Conservation (phyloP, 2,888 invertebrate genomes). For the Eupithecia subfuscata region DNA sequence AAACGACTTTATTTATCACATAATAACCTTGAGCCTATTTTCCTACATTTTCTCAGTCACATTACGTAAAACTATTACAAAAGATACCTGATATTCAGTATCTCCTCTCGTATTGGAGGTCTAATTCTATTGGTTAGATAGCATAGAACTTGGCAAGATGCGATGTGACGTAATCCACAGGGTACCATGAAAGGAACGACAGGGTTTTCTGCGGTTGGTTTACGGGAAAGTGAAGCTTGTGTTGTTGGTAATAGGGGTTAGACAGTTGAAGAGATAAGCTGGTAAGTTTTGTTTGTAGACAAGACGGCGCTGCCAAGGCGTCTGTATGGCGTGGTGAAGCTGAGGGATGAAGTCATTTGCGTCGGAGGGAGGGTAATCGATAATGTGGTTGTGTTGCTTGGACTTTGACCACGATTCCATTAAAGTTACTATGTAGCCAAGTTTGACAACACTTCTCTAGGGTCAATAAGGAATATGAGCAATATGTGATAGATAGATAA, state of each 20-base stretch:
- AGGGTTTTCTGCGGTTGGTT: not conserved
- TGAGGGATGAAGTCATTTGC: constrained; percentile 50
- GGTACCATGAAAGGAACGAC: constrained; percentile 48
- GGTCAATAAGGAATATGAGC: too few relatives aligned
- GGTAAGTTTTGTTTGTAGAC: constrained; percentile 56
- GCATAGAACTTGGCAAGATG: constrained; percentile 57
- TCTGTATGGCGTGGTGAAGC: constrained; percentile 47
- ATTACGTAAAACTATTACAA: constrained; percentile 46
- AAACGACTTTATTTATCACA: constrained; percentile 49
- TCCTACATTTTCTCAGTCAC: constrained; percentile 38
- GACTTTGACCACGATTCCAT: not conserved
- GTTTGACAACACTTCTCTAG: not conserved
- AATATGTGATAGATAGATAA: too few relatives aligned
- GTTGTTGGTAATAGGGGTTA: constrained; percentile 28
- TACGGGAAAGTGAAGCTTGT: constrained; percentile 42
- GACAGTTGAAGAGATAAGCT: constrained; percentile 34
- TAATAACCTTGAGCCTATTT: constrained; percentile 59
- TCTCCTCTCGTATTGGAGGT: constrained; percentile 38
- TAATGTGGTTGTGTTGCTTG: constrained; percentile 16
- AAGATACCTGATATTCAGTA: constrained; percentile 42
- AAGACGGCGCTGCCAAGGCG: constrained; percentile 55
- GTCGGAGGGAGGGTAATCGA: constrained; percentile 28
- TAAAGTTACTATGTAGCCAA: not conserved
- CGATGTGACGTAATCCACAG: constrained; percentile 61
- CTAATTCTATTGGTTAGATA: constrained; percentile 52